Evolutionary conservation across 2,888 invertebrate genomes (phyloP).

Genomic region (Rambutsinella grinnellia): DNA sequence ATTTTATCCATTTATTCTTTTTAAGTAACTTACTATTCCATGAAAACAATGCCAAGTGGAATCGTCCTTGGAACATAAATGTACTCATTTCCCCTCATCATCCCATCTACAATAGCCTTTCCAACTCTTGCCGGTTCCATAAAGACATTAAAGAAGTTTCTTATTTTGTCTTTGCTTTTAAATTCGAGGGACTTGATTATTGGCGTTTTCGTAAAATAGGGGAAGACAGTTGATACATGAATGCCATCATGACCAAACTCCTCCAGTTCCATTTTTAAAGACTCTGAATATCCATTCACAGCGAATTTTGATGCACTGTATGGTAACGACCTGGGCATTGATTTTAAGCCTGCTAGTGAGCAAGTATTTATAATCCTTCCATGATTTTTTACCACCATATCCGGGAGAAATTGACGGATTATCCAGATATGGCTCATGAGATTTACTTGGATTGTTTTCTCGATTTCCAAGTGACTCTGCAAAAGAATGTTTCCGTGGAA

Average conservation of each 20-base stretch:
- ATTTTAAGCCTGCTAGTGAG: background rate
- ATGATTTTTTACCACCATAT: slow-evolving; percentile 41
- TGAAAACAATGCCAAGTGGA: background rate
- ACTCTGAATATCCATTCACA: slow-evolving; percentile 9
- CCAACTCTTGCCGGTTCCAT: slow-evolving; percentile 3
- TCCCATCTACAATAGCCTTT: slow-evolving; percentile 3
- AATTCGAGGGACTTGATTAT: background rate
- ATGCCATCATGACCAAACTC: background rate
- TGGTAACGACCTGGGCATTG: slow-evolving; percentile 1
- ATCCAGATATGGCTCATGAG: slow-evolving; percentile 56
- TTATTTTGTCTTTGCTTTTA: background rate
- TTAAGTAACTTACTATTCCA: background rate
- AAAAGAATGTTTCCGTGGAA: slow-evolving; percentile 23
- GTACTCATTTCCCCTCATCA: background rate
- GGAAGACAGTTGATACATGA: background rate
- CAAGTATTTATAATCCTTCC: slow-evolving; percentile 51
- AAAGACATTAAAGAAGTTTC: background rate
- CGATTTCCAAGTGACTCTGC: slow-evolving; percentile 32
- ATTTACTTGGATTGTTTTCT: slow-evolving; percentile 45
- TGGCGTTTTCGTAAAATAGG: background rate
- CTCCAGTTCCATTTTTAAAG: slow-evolving; percentile 7
- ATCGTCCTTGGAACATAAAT: background rate
- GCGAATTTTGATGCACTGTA: slow-evolving; percentile 39
- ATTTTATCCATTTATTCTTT: background rate
- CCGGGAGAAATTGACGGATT: slow-evolving; percentile 42